Percentiles rank a stretch among this genome's conserved stretches.
Evolutionary conservation across 1,140 invertebrate genomes (phyloP).

Genomic region (Dendrolimus punctatus): DNA sequence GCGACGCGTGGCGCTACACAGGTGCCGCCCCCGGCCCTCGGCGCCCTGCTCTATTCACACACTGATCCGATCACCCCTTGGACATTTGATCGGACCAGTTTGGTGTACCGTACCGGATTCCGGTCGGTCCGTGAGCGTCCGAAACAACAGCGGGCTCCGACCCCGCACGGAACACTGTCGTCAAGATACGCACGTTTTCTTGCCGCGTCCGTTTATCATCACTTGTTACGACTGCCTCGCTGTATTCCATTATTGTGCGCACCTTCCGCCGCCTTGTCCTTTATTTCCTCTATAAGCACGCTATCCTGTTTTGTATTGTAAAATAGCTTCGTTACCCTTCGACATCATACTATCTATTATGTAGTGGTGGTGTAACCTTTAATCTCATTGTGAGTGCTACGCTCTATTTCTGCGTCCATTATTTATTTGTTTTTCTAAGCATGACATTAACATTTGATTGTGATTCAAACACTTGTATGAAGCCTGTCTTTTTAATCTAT

Average conservation of each 20-base stretch:
- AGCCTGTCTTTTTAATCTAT: too few species aligned
- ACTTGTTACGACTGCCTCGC: constrained; percentile 57
- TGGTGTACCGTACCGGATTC: constrained; percentile 5
- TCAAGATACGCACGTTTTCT: constrained; percentile 44
- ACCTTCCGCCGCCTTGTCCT: constrained; percentile 56
- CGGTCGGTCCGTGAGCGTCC: constrained; percentile 25
- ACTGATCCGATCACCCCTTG: constrained; percentile 13
- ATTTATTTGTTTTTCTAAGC: too few species aligned
- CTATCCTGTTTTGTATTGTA: constrained; percentile 28
- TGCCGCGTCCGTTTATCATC: constrained; percentile 51
- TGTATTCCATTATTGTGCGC: constrained; percentile 49
- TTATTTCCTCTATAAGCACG: constrained; percentile 52
- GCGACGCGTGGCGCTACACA: constrained; percentile 55
- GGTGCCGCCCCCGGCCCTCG: constrained; percentile 30
- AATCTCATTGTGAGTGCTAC: too few species aligned
- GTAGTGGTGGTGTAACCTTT: too few species aligned
- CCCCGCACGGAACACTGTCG: constrained; percentile 67
- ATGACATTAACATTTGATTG: too few species aligned
- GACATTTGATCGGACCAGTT: constrained; percentile 1
- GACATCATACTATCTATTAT: too few species aligned
- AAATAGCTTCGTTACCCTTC: too few species aligned
- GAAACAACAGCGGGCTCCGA: constrained; percentile 33
- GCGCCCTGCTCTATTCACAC: constrained; percentile 20
- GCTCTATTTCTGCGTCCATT: too few species aligned
- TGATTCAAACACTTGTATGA: too few species aligned